These are phyloP conservation scores for Peromyscus leucopus DNA, from an alignment of 2,113 vertebrate species.

Conservation along the genomic window DNA sequence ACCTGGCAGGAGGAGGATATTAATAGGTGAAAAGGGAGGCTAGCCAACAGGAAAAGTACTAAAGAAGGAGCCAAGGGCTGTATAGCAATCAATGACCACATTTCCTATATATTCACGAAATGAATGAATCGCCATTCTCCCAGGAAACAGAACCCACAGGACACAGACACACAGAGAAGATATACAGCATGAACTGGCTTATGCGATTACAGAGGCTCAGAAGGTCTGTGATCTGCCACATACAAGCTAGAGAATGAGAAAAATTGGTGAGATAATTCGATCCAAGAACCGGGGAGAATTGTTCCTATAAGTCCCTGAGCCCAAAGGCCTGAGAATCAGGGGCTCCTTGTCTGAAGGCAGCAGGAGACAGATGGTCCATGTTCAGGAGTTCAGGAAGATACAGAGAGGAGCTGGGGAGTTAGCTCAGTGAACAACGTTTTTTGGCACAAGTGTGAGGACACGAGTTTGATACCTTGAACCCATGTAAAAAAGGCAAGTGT, in stretches of 20 bases:
- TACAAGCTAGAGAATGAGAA: background rate
- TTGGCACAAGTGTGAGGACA: background rate
- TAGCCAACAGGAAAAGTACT: background rate
- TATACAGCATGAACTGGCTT: background rate
- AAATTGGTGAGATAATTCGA: background rate
- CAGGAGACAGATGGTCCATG: background rate
- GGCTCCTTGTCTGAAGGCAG: background rate
- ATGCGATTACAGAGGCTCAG: background rate
- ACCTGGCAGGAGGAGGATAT: background rate
- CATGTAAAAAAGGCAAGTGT: background rate
- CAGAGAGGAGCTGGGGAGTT: background rate
- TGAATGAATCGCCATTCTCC: background rate
- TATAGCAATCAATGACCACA: background rate
- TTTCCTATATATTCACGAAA: background rate
- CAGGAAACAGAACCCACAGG: background rate
- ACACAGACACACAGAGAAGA: background rate
- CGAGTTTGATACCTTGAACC: background rate
- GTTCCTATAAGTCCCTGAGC: background rate
- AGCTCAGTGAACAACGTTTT: background rate
- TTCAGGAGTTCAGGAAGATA: background rate
- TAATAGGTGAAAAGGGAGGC: background rate
- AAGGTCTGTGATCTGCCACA: too few relatives aligned
- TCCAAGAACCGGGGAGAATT: background rate
- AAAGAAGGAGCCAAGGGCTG: background rate
- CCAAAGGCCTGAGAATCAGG: background rate